Evolutionary conservation across 2,797 vertebrate genomes (phyloP), one percentile per base, ranked within the genome.

Genomic region (Phalanger gymnotis): DNA sequence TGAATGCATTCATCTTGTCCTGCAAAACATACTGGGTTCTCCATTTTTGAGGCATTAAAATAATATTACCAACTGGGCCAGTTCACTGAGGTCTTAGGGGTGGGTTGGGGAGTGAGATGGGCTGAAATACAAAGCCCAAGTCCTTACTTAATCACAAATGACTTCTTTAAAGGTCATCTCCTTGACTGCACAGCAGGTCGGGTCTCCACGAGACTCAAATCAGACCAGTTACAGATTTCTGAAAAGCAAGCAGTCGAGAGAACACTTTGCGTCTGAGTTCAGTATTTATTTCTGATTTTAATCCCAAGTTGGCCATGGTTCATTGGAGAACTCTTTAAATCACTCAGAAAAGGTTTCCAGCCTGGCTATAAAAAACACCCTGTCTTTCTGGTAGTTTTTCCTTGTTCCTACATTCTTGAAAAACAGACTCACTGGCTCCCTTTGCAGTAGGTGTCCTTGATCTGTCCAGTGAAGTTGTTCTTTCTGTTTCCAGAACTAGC

Each of bases 371-470:
- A 93, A 95, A 96, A 96, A 54, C n/a, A 87, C 73, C n/a, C 56
- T 97, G 55, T 96, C 91, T 96, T 96, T 96, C 58, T 91, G 81
- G 91, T 94, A 96, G 93, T 92, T 96, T 97, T 96, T 95, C 90
- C 91, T 94, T 92, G 93, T 97, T 94, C 95, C 96, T 94, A 97
- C 96, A 97, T 96, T 96, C 93, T 96, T 96, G 40, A 95, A 96
- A 95, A 96, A 93, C 94, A 93, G 91, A 96, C 34, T 96, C 96
- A 56, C 94, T 98, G 92, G 94, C 90, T 97, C 94, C 94, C 91
- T 96, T 96, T 96, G 54, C 90, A 91, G 73, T 92, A 94, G 96
- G 96, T 96, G 92, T 95, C 87, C 91, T 93, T 93, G 92, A 94
- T 97, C 54, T 91, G 93, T 93, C 94, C 94, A 30, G 93, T 95